Evolutionary conservation across 2,113 vertebrate species (phyloP).

Genomic region (Strigops habroptila): DNA sequence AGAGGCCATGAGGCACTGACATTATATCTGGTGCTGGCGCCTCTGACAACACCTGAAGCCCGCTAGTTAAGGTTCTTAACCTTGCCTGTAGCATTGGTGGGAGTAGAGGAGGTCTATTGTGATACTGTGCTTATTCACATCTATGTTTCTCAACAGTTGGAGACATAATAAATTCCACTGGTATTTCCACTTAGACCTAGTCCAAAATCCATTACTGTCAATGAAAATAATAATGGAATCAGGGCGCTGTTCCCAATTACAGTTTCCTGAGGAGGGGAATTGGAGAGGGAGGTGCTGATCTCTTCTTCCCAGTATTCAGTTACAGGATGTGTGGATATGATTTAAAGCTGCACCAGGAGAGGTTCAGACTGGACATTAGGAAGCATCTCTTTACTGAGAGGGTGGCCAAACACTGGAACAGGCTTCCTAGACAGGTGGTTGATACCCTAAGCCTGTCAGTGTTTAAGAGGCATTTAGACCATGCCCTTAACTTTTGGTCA

Average conservation of each 20-base stretch:
- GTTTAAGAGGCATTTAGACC: not conserved
- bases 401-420: not conserved
- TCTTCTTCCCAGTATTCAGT: not conserved
- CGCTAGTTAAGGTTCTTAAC: not conserved
- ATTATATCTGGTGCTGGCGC: not conserved
- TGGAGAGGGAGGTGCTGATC: not conserved
- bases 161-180: not conserved
- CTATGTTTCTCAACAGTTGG: not conserved
- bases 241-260: not conserved
- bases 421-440: not conserved
- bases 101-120: not conserved
- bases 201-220: not conserved
- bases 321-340: rapidly evolving
- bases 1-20: not conserved
- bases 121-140: not conserved
- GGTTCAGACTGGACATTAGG: not conserved
- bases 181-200: not conserved
- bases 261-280: not conserved
- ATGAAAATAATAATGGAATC: not conserved
- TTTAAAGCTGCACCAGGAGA: rapidly evolving
- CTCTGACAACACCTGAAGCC: not conserved
- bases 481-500: not conserved
- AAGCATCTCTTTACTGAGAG: not conserved
- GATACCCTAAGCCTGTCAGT: not conserved
- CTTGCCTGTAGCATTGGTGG: not conserved